Conservation (phyloP, 64 coral and sea anemone genomes). For the Stylophora pistillata region DNA sequence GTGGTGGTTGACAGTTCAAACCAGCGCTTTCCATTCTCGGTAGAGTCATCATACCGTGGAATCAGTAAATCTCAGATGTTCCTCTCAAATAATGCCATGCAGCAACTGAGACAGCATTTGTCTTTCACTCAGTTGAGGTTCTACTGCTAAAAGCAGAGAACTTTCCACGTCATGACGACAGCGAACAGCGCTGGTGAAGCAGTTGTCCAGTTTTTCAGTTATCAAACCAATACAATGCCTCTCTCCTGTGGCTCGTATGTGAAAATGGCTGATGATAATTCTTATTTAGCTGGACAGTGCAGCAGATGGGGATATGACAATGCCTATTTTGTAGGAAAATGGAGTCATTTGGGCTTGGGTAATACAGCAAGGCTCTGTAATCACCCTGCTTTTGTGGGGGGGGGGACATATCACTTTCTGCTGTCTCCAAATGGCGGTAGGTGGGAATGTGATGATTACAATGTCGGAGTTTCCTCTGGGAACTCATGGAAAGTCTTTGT, state of each 20-base stretch:
- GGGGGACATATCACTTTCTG: too few species aligned
- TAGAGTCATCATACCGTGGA: slow-evolving; percentile 6
- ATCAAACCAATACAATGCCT: background rate
- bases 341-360: background rate
- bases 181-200: slow-evolving; percentile 14
- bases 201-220: slow-evolving; percentile 14
- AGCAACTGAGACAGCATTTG: background rate
- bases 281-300: background rate
- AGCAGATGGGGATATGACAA: background rate
- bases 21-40: background rate
- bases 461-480: background rate
- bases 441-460: slow-evolving; percentile 10
- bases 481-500: slow-evolving; percentile 26
- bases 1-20: background rate
- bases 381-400: background rate
- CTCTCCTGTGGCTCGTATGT: slow-evolving; percentile 11
- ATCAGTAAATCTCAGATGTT: background rate
- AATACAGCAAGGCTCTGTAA: background rate
- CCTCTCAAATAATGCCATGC: background rate
- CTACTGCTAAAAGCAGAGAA: slow-evolving; percentile 9
- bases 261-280: background rate
- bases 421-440: background rate
- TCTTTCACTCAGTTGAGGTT: slow-evolving; percentile 6
- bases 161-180: slow-evolving; percentile 21
- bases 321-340: background rate